Percentiles rank a stretch among this genome's conserved stretches.
These are phyloP conservation scores for Drepanosiphum platanoidis DNA, from an alignment of 2,888 invertebrate species.

Conservation along the genomic window DNA sequence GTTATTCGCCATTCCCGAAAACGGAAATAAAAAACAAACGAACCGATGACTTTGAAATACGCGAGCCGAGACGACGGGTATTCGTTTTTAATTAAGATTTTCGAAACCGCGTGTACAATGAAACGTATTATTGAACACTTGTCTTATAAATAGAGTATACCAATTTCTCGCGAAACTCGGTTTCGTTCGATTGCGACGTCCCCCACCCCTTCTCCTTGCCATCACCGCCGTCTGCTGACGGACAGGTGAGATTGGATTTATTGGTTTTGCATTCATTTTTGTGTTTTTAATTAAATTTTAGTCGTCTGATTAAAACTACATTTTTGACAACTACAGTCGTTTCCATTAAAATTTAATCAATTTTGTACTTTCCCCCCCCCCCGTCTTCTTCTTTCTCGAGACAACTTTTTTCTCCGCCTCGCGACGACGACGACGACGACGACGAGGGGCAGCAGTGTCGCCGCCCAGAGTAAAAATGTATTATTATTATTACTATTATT, in stretches of 20 bases:
- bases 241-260: slow-evolving; percentile 12
- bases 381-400: neutral
- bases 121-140: too few relatives aligned
- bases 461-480: neutral
- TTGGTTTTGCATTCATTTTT: neutral
- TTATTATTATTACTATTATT: too few relatives aligned
- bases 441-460: neutral
- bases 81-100: slow-evolving; percentile 42
- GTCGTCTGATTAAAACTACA: slow-evolving; percentile 8
- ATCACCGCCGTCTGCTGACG: neutral
- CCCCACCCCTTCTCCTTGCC: neutral
- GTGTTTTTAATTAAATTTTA: slow-evolving; percentile 42
- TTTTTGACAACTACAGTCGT: slow-evolving; percentile 4
- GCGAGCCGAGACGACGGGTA: neutral
- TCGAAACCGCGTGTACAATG: neutral
- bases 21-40: neutral
- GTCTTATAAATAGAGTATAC: neutral
- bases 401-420: neutral
- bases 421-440: neutral
- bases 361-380: too few relatives aligned
- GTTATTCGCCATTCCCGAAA: neutral
- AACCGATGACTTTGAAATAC: neutral
- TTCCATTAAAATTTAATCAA: slow-evolving; percentile 11
- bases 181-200: neutral
- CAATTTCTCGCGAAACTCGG: neutral